phyloP scores from a whole-genome alignment of 2,888 invertebrate genomes.

The Epirrhoe tristata region DNA sequence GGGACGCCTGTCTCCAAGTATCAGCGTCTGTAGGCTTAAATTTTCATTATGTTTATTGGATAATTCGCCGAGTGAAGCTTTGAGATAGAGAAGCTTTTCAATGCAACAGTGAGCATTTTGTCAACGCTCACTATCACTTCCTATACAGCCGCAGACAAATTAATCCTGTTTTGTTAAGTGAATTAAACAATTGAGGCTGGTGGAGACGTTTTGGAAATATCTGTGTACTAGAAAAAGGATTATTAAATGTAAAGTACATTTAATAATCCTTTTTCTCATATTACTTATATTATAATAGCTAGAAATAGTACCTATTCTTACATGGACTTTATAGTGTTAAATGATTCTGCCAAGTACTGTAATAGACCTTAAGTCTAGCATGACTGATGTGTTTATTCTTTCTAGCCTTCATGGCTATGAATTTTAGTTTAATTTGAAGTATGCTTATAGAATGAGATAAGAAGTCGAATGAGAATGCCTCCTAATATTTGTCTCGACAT shows the following conservation, averaged over 20 bases:
- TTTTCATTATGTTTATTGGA: slow-evolving; percentile 85
- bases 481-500: slow-evolving; percentile 34
- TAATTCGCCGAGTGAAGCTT: slow-evolving; percentile 77
- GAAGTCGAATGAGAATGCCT: slow-evolving; percentile 31
- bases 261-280: neutral
- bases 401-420: too few relatives aligned
- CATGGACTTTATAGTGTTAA: too few relatives aligned
- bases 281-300: too few relatives aligned
- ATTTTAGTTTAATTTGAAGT: too few relatives aligned
- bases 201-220: slow-evolving; percentile 19
- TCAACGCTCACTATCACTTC: slow-evolving; percentile 58
- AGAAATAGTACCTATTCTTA: too few relatives aligned
- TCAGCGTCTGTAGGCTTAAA: slow-evolving; percentile 80
- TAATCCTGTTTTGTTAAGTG: slow-evolving; percentile 37
- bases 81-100: slow-evolving; percentile 80
- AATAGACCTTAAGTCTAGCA: too few relatives aligned
- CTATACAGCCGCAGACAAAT: slow-evolving; percentile 43
- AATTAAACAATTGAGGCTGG: slow-evolving; percentile 36
- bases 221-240: neutral
- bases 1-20: slow-evolving; percentile 64
- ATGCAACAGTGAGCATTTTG: slow-evolving; percentile 81
- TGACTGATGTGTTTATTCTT: too few relatives aligned
- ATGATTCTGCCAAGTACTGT: too few relatives aligned
- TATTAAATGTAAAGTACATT: neutral
- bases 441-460: too few relatives aligned